phyloP scores from a whole-genome alignment of 2,113 vertebrate genomes.

The Chinchilla lanigera region DNA sequence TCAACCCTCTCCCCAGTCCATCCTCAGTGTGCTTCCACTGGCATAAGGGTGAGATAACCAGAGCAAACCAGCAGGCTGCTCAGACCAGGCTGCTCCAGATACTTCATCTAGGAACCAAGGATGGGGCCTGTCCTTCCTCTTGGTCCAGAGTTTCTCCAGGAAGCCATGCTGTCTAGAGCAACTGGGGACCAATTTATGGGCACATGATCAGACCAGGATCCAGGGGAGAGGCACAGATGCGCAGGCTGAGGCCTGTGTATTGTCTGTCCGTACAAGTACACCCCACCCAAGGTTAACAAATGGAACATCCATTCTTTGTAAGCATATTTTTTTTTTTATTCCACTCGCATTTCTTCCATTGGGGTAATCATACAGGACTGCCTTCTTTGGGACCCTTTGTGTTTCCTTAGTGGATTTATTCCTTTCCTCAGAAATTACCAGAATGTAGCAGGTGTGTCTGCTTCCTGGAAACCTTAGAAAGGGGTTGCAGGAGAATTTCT shows the following conservation, averaged over 20 bases:
- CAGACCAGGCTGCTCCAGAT: neutral
- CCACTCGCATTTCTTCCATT: neutral
- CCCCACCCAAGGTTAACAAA: neutral
- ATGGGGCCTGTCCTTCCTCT: accelerated
- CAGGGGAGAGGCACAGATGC: neutral
- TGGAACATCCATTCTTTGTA: neutral
- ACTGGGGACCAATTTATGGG: neutral
- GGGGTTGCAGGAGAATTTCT: neutral
- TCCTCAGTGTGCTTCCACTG: neutral
- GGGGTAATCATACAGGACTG: neutral
- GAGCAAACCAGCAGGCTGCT: neutral
- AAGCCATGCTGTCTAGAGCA: accelerated
- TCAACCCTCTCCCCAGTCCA: neutral
- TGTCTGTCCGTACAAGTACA: accelerated
- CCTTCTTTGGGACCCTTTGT: neutral
- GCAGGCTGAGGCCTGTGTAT: neutral
- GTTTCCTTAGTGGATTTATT: neutral
- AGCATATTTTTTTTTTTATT: neutral
- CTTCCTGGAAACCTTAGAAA: neutral
- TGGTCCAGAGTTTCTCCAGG: neutral
- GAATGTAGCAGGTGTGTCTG: accelerated
- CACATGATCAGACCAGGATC: neutral
- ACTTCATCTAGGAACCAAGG: neutral
- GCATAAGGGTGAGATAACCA: neutral
- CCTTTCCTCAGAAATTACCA: neutral